phyloP scores from a whole-genome alignment of 2,888 invertebrate species.

The Cephalotes varians region DNA sequence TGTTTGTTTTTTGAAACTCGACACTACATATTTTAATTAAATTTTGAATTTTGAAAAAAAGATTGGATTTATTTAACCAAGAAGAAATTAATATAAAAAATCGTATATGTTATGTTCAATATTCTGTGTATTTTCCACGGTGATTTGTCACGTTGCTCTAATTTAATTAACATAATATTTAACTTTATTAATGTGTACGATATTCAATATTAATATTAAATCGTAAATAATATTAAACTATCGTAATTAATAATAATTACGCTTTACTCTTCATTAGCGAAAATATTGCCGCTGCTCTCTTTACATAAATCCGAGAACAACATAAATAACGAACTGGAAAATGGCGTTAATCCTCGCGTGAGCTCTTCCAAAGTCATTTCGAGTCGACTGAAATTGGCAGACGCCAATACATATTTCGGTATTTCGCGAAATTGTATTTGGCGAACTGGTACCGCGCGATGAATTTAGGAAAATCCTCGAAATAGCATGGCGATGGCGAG shows the following conservation, averaged over 20 bases:
- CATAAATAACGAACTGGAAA: not conserved
- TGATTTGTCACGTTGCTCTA: not conserved
- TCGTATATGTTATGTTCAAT: not conserved
- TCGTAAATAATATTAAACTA: not conserved
- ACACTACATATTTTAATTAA: not conserved
- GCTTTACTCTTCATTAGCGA: not conserved
- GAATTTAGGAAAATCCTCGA: slow-evolving; percentile 74
- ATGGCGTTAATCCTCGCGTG: not conserved
- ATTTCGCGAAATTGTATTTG: slow-evolving; percentile 8
- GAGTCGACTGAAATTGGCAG: not conserved
- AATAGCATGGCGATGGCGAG: slow-evolving; percentile 65
- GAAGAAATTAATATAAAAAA: not conserved
- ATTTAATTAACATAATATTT: slow-evolving; percentile 11
- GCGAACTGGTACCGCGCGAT: slow-evolving; percentile 48
- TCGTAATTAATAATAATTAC: slow-evolving; percentile 14
- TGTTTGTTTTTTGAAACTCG: not conserved
- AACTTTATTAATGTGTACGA: not conserved
- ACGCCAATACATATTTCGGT: not conserved
- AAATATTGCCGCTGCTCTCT: not conserved
- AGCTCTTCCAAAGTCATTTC: not conserved
- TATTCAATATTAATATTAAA: slow-evolving; percentile 21
- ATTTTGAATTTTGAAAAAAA: not conserved
- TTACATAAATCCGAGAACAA: not conserved
- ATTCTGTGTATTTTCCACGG: not conserved
- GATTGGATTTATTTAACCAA: not conserved